Base-by-base conservation (phyloP, 2,797 vertebrate genomes). In the Valencia hispanica region DNA sequence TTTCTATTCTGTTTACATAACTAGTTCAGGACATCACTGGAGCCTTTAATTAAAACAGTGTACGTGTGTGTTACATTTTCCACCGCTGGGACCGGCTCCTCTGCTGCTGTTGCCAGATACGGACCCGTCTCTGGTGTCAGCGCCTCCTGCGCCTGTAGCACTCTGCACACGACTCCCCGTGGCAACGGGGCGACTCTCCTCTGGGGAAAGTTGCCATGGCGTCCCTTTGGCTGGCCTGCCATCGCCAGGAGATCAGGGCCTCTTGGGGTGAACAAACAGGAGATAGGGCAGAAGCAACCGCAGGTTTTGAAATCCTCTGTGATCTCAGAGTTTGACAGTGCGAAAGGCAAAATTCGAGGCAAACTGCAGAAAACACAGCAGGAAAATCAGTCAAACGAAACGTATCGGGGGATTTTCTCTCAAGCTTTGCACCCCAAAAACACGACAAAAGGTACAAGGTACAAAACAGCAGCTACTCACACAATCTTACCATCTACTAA, bases 121-220 rank as follows among this genome's bases (percentile, higher is more conserved):
- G 72, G 73, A 48, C 36, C 41, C 1, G 80, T 91, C 88, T 91
- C 92, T 30, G 74, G 25, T 82, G 89, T 70, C 65, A 17, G 0
- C 51, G 70, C 73, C 79, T 83, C 81, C 22, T 22, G 88, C 36
- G 84, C 32, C 63, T 57, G 41, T 43, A 27, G 75, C 27, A 43
- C 63, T 68, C 66, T 53, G n/a, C 81, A 12, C 82, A 66, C 74
- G 69, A 80, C 50, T 75, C 47, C 85, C 72, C 8, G 72, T 70
- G 86, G 88, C 79, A 87, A 86, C 84, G 68, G 32, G 71, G 76
- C n/a, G 20, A 79, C 73, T 63, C 8, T 73, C 51, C 91, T 87
- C 71, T 78, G 85, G 88, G 92, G 85, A 36, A 68, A 76, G 93
- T 93, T 91, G 74, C 90, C 89, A 92, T 94, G 87, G 86, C 57